Percentiles rank a stretch among this genome's conserved stretches.
These are phyloP conservation scores for Magallana angulata DNA, from an alignment of 1,140 invertebrate species.

Conservation along the genomic window DNA sequence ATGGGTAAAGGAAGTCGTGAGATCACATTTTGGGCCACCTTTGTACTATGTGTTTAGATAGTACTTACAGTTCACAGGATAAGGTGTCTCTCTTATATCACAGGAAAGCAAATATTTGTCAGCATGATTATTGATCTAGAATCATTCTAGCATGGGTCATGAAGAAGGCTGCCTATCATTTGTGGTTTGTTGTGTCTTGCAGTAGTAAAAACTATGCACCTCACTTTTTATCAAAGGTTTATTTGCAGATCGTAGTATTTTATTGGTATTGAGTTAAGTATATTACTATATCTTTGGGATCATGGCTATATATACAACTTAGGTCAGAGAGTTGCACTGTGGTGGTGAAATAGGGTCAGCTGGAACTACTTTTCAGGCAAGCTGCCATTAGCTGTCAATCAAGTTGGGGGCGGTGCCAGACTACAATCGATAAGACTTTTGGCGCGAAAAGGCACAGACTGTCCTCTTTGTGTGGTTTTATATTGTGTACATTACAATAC, in stretches of 20 bases:
- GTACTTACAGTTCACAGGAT: neutral
- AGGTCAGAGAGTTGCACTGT: constrained; percentile 17
- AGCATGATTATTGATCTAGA: neutral
- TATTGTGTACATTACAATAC: constrained; percentile 33
- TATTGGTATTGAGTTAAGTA: too few relatives aligned
- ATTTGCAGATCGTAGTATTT: too few relatives aligned
- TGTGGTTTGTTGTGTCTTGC: neutral
- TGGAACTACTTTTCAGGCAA: constrained; percentile 17
- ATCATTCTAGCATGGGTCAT: neutral
- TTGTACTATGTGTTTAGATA: constrained; percentile 10
- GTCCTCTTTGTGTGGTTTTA: constrained; percentile 30
- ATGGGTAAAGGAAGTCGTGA: neutral
- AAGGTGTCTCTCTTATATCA: constrained; percentile 24
- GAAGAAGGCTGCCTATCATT: neutral
- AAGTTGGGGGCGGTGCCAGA: constrained; percentile 1
- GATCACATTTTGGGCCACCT: neutral
- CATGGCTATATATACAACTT: constrained; percentile 10
- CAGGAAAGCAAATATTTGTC: constrained; percentile 28
- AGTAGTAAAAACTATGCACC: too few relatives aligned
- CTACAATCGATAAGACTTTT: constrained; percentile 9
- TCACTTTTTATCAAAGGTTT: too few relatives aligned
- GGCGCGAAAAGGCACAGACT: constrained; percentile 18
- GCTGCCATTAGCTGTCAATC: neutral
- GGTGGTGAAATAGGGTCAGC: constrained; percentile 15
- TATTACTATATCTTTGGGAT: neutral